Base-by-base conservation (phyloP, 2,113 vertebrate genomes). In the Eolophus roseicapilla region DNA sequence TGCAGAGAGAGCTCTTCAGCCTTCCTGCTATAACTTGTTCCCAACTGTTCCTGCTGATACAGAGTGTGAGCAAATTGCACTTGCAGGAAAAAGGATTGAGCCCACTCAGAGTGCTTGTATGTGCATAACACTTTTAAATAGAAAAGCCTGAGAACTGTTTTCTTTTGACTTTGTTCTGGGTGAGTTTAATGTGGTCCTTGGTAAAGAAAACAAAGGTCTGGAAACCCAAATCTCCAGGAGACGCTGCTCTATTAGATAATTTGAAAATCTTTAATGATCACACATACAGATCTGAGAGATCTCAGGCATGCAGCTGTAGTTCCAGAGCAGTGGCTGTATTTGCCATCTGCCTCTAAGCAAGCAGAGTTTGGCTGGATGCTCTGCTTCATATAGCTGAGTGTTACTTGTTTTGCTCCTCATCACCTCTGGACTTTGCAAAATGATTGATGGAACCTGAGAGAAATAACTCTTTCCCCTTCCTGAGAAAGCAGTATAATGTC, bases 221-320 rank as follows among this genome's bases (percentile, higher is more conserved):
- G 91, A 89, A 94, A 52, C 82, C 43, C 78, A 88, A 88, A 95
- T 96, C 96, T 97, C 94, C 92, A 90, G 93, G 95, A 97, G 86
- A 73, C 88, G 96, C 79, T 86, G 73, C 74, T 96, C 27, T 85
- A 92, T 97, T 84, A 97, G 94, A 97, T 96, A 93, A 97, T 95
- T 93, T 91, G 85, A 96, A 96, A 96, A 92, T 74, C 80, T 87
- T 82, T 75, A 79, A 41, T 97, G 97, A 96, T 98, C 97, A 65
- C 98, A 98, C 97, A 98, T 97, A 77, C 88, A 98, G 98, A 98
- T 97, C 97, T 98, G 95, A 98, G 96, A 65, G 77, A 93, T 86
- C 52, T 90, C 87, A 95, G 94, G 79, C 97, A 91, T 1, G 35
- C 97, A 97, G 97, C 96, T 98, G 97, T 85, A 97, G 93, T 90